These are phyloP conservation scores for Pavo muticus DNA, from an alignment of 2,113 vertebrate genomes.

Conservation along the genomic window DNA sequence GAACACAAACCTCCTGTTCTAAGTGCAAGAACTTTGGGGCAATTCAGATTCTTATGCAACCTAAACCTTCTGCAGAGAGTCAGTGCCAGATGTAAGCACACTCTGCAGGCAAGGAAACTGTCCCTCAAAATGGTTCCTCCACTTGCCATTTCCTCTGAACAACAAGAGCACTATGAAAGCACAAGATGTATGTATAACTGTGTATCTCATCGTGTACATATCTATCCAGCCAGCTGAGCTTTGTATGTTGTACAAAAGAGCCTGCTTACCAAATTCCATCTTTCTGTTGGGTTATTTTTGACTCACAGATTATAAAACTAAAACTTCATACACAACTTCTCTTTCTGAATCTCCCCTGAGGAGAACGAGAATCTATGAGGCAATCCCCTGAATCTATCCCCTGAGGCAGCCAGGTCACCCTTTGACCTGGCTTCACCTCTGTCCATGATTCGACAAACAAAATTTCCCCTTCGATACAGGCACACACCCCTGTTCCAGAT, in stretches of 20 bases:
- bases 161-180: background rate
- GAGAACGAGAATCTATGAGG: background rate
- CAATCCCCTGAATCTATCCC: too few relatives aligned
- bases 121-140: background rate
- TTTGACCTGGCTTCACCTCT: background rate
- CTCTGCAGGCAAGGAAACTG: background rate
- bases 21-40: background rate
- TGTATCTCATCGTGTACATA: background rate
- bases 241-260: background rate
- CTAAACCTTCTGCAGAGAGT: background rate
- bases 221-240: background rate
- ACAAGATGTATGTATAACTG: fast-evolving
- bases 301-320: background rate
- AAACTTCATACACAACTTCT: too few relatives aligned
- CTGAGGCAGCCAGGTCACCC: too few relatives aligned
- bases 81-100: background rate
- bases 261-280: background rate
- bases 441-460: background rate
- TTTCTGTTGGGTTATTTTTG: background rate
- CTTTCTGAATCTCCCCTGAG: background rate
- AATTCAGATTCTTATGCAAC: background rate
- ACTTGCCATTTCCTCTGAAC: fast-evolving
- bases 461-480: background rate
- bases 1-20: background rate
- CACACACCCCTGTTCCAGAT: background rate